These are phyloP conservation scores for Stichodactyla helianthus DNA, from an alignment of 64 coral and sea anemone genomes.

Conservation along the genomic window DNA sequence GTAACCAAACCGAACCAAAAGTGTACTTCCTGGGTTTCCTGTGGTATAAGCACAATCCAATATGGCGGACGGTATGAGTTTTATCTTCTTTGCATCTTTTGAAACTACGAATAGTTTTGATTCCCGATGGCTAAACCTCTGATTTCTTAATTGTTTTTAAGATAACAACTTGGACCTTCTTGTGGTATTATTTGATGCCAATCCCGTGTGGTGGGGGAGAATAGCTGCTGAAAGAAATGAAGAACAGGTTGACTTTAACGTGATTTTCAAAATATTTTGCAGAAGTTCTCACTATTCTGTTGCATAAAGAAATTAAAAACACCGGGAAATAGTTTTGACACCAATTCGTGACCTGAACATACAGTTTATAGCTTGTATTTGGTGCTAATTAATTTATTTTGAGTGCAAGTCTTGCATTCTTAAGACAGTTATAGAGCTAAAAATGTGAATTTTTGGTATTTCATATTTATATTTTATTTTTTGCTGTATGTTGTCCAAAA, in stretches of 20 bases:
- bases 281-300: no score
- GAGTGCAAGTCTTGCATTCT: no score
- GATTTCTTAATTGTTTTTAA: conserved; percentile 29
- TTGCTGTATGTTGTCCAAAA: background rate
- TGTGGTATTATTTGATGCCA: conserved; percentile 84
- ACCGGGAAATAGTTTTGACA: no score
- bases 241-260: background rate
- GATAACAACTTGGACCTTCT: conserved; percentile 68
- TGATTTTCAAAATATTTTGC: background rate
- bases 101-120: background rate
- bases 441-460: no score
- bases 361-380: no score
- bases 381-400: no score
- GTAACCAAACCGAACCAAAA: background rate
- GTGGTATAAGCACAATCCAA: conserved; percentile 31
- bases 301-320: no score
- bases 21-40: background rate
- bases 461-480: no score
- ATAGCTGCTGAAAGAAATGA: conserved; percentile 36
- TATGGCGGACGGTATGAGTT: conserved; percentile 71
- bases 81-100: background rate
- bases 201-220: conserved; percentile 81
- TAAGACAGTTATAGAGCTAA: no score
- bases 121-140: background rate
- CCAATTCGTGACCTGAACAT: no score